These are phyloP conservation scores for Eurystomus glaucurus DNA, from an alignment of 2,797 vertebrate genomes.

Conservation along the genomic window DNA sequence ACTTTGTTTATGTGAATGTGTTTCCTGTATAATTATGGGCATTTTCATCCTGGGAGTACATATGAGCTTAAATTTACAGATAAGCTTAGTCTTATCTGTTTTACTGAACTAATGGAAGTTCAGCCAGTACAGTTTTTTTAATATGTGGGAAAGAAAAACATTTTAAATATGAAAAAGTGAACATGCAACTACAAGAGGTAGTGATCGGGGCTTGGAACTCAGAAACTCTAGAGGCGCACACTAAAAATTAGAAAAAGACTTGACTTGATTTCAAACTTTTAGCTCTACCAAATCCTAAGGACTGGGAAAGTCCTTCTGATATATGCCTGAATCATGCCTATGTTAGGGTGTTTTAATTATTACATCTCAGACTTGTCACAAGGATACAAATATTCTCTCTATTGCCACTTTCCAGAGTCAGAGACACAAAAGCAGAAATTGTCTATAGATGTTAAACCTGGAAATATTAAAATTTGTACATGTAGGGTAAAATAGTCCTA, in stretches of 20 bases:
- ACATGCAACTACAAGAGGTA: not conserved
- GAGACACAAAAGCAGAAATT: conserved; percentile 6
- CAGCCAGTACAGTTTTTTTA: not conserved
- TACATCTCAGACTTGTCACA: not conserved
- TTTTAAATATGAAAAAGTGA: not conserved
- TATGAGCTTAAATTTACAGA: conserved; percentile 8
- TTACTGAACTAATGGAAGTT: not conserved
- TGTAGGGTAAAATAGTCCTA: not conserved
- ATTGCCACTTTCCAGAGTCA: not conserved
- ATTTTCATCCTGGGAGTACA: not conserved
- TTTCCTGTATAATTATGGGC: conserved; percentile 33
- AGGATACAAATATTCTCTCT: not conserved
- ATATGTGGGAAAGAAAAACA: not conserved
- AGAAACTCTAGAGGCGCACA: not conserved
- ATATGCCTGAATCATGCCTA: not conserved
- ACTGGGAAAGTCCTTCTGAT: not conserved
- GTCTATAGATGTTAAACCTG: not conserved
- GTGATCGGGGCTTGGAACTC: not conserved
- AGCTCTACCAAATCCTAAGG: not conserved
- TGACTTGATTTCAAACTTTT: not conserved
- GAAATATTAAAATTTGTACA: not conserved
- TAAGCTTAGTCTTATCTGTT: not conserved
- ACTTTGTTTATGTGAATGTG: conserved; percentile 17
- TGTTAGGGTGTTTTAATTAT: not conserved
- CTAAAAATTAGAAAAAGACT: not conserved